Conservation (phyloP, 2,113 vertebrate species). For the Thymallus thymallus region DNA sequence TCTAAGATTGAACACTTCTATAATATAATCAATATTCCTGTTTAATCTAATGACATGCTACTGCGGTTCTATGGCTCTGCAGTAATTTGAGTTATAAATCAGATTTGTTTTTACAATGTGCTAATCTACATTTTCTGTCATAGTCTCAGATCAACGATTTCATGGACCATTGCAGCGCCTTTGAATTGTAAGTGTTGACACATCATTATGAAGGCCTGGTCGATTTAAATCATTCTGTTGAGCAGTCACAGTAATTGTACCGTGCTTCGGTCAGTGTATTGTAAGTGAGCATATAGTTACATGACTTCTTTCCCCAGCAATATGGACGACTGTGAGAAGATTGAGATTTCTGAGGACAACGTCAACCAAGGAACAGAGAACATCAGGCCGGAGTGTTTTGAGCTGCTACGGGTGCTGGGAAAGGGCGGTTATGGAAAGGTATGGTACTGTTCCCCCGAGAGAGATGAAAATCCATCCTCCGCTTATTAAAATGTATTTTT, state of each 20-base stretch:
- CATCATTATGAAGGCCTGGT: neutral
- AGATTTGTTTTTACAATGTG: neutral
- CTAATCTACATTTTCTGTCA: conserved; percentile 3
- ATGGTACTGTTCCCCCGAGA: conserved; percentile 18
- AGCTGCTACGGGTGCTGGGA: conserved; percentile 93
- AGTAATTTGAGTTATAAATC: neutral
- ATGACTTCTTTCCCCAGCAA: conserved; percentile 72
- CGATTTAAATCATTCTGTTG: neutral
- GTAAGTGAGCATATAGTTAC: neutral
- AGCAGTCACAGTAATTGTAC: no score
- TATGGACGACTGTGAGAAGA: conserved; percentile 98
- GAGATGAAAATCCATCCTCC: neutral
- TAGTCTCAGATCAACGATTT: conserved; percentile 62
- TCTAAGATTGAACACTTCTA: neutral
- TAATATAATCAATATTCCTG: neutral
- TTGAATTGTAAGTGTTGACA: conserved; percentile 67
- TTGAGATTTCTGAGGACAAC: conserved; percentile 97
- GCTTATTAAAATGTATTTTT: neutral
- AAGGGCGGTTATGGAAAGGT: conserved; percentile 99
- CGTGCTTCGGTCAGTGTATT: neutral
- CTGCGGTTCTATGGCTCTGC: neutral
- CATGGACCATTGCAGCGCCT: conserved; percentile 72
- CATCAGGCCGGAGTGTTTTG: conserved; percentile 97
- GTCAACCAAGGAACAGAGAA: conserved; percentile 98
- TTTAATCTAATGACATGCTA: neutral